phyloP scores from a whole-genome alignment of 2,113 vertebrate species.

The Rhea pennata region DNA sequence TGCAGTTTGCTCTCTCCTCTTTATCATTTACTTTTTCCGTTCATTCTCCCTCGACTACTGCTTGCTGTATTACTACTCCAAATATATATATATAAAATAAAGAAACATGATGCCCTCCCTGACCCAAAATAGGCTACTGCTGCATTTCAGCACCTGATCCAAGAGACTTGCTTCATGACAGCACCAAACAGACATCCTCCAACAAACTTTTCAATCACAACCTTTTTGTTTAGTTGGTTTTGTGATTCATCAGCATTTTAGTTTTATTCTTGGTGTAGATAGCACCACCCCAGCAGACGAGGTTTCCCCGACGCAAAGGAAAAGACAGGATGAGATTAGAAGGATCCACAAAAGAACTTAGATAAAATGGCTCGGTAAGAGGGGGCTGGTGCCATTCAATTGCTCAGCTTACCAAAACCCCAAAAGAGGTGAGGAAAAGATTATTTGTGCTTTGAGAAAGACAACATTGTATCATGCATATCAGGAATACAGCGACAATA shows the following conservation, averaged over 20 bases:
- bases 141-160: not conserved
- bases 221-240: not conserved
- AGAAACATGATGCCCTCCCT: not conserved
- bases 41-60: not conserved
- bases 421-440: not conserved
- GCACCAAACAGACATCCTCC: not conserved
- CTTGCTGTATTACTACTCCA: not conserved
- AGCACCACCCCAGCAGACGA: not conserved
- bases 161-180: not conserved
- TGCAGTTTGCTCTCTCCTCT: conserved; percentile 5
- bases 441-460: not conserved
- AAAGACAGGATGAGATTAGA: not conserved
- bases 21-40: conserved; percentile 3
- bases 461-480: not conserved
- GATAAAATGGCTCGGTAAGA: not conserved
- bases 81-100: not conserved
- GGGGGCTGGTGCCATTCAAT: not conserved
- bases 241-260: not conserved
- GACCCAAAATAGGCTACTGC: not conserved
- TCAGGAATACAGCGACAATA: not conserved
- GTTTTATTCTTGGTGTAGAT: not conserved
- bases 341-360: not conserved
- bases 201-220: not conserved
- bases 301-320: not conserved
- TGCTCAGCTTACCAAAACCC: not conserved